These are phyloP conservation scores for Physella acuta DNA, from an alignment of 1,140 invertebrate species.

Conservation along the genomic window DNA sequence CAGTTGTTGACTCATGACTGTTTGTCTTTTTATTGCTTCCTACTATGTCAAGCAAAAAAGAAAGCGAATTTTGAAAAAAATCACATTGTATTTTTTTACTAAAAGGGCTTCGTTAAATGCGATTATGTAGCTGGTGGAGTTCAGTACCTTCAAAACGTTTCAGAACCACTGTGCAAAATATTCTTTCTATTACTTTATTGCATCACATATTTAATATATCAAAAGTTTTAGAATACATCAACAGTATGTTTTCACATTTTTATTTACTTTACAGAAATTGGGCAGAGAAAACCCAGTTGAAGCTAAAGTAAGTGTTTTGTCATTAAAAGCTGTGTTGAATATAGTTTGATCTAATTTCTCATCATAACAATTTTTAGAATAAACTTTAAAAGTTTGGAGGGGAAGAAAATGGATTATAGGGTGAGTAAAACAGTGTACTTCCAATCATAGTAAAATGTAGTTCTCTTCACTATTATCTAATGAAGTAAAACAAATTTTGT, in stretches of 20 bases:
- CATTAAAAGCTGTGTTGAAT: background rate
- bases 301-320: conserved; percentile 34
- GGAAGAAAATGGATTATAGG: background rate
- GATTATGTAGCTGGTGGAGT: too few relatives aligned
- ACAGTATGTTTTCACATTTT: too few relatives aligned
- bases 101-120: too few relatives aligned
- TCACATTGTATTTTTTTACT: too few relatives aligned
- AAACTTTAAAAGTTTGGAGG: background rate
- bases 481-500: background rate
- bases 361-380: background rate
- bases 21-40: too few relatives aligned
- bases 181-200: too few relatives aligned
- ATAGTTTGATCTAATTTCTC: background rate
- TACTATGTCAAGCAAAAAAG: too few relatives aligned
- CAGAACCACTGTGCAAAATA: too few relatives aligned
- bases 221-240: too few relatives aligned
- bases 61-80: too few relatives aligned
- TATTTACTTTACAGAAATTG: conserved; percentile 35
- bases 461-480: background rate
- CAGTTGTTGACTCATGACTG: too few relatives aligned
- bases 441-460: background rate
- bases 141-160: too few relatives aligned
- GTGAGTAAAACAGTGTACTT: background rate
- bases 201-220: background rate
- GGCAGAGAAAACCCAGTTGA: conserved; percentile 43